Base-by-base conservation (phyloP, 2,888 invertebrate species). In the Lumbricus terrestris region DNA sequence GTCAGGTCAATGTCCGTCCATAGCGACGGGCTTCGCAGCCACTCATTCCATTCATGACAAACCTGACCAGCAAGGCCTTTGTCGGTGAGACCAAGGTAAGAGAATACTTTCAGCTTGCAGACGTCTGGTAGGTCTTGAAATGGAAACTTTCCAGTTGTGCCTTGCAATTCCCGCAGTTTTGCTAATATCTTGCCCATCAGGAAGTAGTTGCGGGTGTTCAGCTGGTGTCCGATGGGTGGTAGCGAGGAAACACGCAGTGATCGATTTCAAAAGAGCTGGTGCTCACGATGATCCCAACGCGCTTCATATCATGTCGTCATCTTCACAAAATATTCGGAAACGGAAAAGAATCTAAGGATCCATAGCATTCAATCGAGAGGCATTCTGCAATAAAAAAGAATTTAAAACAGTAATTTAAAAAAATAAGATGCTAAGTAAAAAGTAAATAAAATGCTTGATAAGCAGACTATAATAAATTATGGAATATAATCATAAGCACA, bases 21-120 rank as follows among this genome's bases (percentile, higher is more conserved):
- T 20, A 94, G 91, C 85, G 92, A 91, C 15, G 94, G 93, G 11
- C 92, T 93, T 90, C 92, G 91, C 89, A 94, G 91, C 82, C 94
- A 89, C 4, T 90, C 88, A 42, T 92, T 91, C 94, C 94, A 94
- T 29, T 93, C 91, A 34, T 91, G 85, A 90, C 94, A 94, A 2
- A 94, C 94, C 90, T 92, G 91, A 38, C 93, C 92, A 20, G 92
- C 91, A 34, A 92, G 90, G 6, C 94, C 94, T 91, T 94, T 93
- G 38, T 94, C 94, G 88, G 92, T 91, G 34, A 92, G 93, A 82
- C 91, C 91, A n/a, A 94, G 92, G 89, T 93, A 94, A 29, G 93
- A 92, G 91, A 94, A 94, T 37, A 94, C 92, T 90, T 94, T 94
- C 33, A 94, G 91, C 92, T 94, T 93, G 92, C 94, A 94, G 89